Conservation (phyloP, 2,113 vertebrate species). For the Mastomys coucha region DNA sequence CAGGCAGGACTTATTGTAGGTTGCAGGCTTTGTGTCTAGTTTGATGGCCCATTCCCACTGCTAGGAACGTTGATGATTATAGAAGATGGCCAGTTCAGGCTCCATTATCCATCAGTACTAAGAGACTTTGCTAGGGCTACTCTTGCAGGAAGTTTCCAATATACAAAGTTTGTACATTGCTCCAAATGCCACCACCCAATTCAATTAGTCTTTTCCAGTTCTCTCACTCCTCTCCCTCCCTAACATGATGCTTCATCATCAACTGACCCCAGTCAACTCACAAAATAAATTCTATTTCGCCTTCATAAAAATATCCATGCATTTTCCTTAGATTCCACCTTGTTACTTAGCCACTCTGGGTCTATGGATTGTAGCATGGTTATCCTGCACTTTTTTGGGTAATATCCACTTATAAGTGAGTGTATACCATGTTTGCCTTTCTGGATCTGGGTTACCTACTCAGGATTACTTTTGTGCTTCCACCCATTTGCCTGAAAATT, state of each 20-base stretch:
- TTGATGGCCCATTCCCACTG: too few relatives aligned
- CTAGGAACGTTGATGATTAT: too few relatives aligned
- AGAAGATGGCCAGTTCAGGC: too few relatives aligned
- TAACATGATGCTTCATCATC: neutral
- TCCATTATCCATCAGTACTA: too few relatives aligned
- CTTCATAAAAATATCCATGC: neutral
- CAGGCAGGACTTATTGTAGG: too few relatives aligned
- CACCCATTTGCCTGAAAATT: neutral
- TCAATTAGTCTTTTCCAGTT: too few relatives aligned
- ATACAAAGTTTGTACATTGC: too few relatives aligned
- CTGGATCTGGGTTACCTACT: neutral
- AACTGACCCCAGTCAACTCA: neutral
- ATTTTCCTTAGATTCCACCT: neutral
- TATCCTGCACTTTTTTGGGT: neutral
- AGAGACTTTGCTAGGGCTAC: too few relatives aligned
- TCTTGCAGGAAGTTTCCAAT: too few relatives aligned
- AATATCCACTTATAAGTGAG: neutral
- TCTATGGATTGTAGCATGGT: neutral
- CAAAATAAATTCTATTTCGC: neutral
- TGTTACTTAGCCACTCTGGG: neutral
- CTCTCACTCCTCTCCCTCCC: neutral
- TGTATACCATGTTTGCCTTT: neutral
- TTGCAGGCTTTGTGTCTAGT: too few relatives aligned
- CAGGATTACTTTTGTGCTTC: neutral
- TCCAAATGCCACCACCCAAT: too few relatives aligned